A percentile compares a stretch with the other conserved stretches of the same genome.
phyloP scores from a whole-genome alignment of 2,888 invertebrate genomes.

The Bellardia bayeri region DNA sequence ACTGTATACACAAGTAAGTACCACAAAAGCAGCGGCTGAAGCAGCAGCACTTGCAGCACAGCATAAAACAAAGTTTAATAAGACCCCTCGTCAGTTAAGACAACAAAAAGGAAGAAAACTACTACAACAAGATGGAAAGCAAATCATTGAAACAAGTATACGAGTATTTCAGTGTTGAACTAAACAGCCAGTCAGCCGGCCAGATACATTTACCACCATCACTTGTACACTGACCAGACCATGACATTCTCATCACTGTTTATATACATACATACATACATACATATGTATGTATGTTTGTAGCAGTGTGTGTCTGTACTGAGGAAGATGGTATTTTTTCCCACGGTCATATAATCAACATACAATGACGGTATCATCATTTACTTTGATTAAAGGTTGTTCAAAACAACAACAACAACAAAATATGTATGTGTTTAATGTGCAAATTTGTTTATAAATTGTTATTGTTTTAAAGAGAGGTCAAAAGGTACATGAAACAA shows the following conservation, averaged over 20 bases:
- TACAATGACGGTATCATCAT: slow-evolving; percentile 55
- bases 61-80: slow-evolving; percentile 51
- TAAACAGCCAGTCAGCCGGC: not conserved
- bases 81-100: slow-evolving; percentile 61
- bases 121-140: slow-evolving; percentile 34
- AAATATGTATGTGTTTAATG: slow-evolving; percentile 8
- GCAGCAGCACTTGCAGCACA: slow-evolving; percentile 3
- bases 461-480: slow-evolving; percentile 28
- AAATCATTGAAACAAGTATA: slow-evolving; percentile 63
- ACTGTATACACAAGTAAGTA: not conserved
- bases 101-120: slow-evolving; percentile 15
- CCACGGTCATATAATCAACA: slow-evolving; percentile 68
- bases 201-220: slow-evolving; percentile 22
- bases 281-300: not conserved
- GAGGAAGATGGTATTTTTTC: slow-evolving; percentile 55
- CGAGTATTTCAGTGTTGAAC: slow-evolving; percentile 54
- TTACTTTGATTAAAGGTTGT: slow-evolving; percentile 53
- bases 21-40: slow-evolving; percentile 15
- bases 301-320: not conserved
- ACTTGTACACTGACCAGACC: slow-evolving; percentile 22
- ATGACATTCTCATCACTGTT: slow-evolving; percentile 1
- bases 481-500: slow-evolving; percentile 22
- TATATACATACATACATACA: not conserved
- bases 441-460: slow-evolving; percentile 47
- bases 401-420: not conserved